Evolutionary conservation across 1,140 invertebrate species (phyloP).

Genomic region (Hyles euphorbiae): DNA sequence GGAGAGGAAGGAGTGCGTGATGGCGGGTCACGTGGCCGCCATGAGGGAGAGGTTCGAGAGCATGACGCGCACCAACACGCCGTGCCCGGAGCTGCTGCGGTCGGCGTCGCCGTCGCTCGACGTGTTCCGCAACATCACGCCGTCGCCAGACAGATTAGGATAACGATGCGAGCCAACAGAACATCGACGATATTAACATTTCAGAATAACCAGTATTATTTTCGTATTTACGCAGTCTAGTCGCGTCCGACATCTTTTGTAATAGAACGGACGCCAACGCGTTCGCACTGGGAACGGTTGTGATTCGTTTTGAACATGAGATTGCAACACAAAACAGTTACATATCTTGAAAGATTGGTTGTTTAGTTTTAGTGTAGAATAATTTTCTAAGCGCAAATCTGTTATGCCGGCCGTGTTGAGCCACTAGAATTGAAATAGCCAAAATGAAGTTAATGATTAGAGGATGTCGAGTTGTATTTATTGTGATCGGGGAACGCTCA

Average conservation of each 20-base stretch:
- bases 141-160: slow-evolving; percentile 51
- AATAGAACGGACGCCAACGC: no score
- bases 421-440: no score
- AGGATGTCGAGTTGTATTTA: slow-evolving; percentile 11
- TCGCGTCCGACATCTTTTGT: not conserved
- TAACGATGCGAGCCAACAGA: slow-evolving; percentile 7
- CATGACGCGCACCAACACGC: slow-evolving; percentile 64
- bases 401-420: no score
- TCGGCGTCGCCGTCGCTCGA: slow-evolving; percentile 52
- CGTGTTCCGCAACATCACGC: slow-evolving; percentile 44
- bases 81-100: slow-evolving; percentile 52
- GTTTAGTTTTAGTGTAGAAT: slow-evolving; percentile 35
- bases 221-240: not conserved
- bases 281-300: not conserved
- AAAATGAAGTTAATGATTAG: not conserved
- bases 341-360: slow-evolving; percentile 56
- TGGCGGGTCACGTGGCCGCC: slow-evolving; percentile 71
- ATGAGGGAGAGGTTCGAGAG: slow-evolving; percentile 72
- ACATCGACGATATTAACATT: no score
- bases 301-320: slow-evolving; percentile 1
- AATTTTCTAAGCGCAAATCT: no score
- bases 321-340: slow-evolving; percentile 32
- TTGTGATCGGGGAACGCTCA: slow-evolving; percentile 60
- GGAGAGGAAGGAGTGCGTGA: slow-evolving; percentile 43
- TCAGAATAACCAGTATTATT: not conserved